Conservation (phyloP, 2,888 invertebrate species). For the Chrysolina haemoptera region DNA sequence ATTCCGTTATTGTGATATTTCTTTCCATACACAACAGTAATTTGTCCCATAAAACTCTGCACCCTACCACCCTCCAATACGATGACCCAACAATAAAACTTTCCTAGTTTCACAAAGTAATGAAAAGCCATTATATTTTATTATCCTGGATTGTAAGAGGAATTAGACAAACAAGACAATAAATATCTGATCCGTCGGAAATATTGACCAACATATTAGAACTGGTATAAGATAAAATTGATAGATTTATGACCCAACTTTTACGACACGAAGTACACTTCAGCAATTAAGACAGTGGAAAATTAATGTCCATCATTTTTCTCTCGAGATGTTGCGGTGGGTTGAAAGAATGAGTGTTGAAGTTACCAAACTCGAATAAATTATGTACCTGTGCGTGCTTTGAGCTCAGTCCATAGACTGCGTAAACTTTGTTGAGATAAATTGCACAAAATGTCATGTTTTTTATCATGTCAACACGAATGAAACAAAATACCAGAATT, state of each 20-base stretch:
- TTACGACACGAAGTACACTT: conserved; percentile 49
- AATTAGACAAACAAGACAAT: conserved; percentile 60
- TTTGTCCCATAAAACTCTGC: neutral
- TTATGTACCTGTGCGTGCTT: neutral
- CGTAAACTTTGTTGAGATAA: neutral
- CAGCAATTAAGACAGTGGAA: conserved; percentile 15
- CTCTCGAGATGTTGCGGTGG: neutral
- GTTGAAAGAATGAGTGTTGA: neutral
- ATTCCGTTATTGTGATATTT: no score
- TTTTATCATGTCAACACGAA: neutral
- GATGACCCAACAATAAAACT: conserved; percentile 49
- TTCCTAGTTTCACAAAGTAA: conserved; percentile 57
- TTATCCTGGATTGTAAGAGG: conserved; percentile 43
- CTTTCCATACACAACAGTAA: neutral
- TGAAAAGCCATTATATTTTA: conserved; percentile 57
- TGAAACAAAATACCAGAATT: no score
- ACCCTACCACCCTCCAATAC: neutral
- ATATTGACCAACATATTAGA: conserved; percentile 61
- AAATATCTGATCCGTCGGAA: conserved; percentile 54
- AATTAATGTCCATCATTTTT: neutral
- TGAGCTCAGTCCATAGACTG: neutral
- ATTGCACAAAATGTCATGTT: neutral
- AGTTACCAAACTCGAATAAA: neutral
- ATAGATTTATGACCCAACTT: conserved; percentile 52
- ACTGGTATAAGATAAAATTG: conserved; percentile 47